These are phyloP conservation scores for Aythya baeri DNA, from an alignment of 2,113 vertebrate species.

Conservation along the genomic window DNA sequence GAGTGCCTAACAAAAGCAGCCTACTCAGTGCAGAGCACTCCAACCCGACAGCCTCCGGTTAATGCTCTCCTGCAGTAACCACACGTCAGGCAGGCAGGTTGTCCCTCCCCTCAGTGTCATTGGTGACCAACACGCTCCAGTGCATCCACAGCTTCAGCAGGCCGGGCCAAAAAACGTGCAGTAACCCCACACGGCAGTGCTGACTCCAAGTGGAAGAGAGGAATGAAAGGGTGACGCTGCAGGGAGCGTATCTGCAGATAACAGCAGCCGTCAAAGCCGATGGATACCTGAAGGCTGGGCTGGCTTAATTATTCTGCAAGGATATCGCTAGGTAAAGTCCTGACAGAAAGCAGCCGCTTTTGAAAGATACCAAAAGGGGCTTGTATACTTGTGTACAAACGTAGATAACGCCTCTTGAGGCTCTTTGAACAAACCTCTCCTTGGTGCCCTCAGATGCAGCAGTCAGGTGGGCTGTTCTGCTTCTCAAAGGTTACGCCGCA, in stretches of 20 bases:
- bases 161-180: not conserved
- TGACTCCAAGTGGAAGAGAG: not conserved
- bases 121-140: rapidly evolving
- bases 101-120: not conserved
- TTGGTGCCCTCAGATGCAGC: not conserved
- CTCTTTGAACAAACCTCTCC: not conserved
- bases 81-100: not conserved
- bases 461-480: not conserved
- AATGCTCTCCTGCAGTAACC: too few relatives aligned
- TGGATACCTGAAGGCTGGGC: not conserved
- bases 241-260: not conserved
- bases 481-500: not conserved
- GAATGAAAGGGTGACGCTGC: not conserved
- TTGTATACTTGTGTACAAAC: not conserved
- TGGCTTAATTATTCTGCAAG: not conserved
- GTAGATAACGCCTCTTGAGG: not conserved
- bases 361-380: not conserved
- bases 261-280: not conserved
- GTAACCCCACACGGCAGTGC: not conserved
- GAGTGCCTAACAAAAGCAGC: not conserved
- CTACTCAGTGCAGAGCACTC: not conserved
- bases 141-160: rapidly evolving
- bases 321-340: not conserved
- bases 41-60: not conserved
- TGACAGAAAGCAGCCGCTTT: not conserved